A percentile compares a stretch with the other conserved stretches of the same genome.
Conservation (phyloP, 1,140 invertebrate genomes). For the Tyrophagus putrescentiae region DNA sequence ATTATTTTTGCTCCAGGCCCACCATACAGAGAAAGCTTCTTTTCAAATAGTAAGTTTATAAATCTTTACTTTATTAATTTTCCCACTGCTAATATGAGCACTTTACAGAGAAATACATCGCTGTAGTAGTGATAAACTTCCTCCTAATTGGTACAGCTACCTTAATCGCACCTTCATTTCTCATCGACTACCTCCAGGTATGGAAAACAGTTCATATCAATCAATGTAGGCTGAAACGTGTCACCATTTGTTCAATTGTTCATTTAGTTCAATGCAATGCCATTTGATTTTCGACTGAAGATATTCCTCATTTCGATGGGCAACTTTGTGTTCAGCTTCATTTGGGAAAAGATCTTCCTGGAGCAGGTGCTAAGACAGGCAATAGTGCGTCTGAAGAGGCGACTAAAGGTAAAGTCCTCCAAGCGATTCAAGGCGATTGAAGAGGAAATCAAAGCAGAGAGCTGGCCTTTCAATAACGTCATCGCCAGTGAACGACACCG, state of each 20-base stretch:
- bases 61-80: constrained; percentile 13
- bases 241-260: not conserved
- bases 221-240: not conserved
- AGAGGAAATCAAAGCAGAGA: not conserved
- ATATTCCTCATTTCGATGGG: constrained; percentile 24
- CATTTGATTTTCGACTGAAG: constrained; percentile 24
- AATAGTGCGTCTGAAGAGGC: constrained; percentile 2
- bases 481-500: not conserved
- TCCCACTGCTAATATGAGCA: constrained; percentile 5
- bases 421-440: constrained; percentile 21
- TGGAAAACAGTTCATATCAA: not conserved
- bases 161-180: constrained; percentile 23
- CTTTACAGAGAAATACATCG: constrained; percentile 13
- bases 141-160: constrained; percentile 22
- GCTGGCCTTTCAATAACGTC: constrained; percentile 8
- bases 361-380: not conserved
- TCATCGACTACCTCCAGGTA: constrained; percentile 25
- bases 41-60: constrained; percentile 26
- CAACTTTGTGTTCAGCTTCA: constrained; percentile 26
- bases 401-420: constrained; percentile 16
- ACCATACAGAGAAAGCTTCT: constrained; percentile 26
- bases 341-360: constrained; percentile 25
- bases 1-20: constrained; percentile 29
- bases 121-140: constrained; percentile 25
- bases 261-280: constrained; percentile 24